phyloP scores from a whole-genome alignment of 2,888 invertebrate genomes.

The Petrolisthes manimaculis region DNA sequence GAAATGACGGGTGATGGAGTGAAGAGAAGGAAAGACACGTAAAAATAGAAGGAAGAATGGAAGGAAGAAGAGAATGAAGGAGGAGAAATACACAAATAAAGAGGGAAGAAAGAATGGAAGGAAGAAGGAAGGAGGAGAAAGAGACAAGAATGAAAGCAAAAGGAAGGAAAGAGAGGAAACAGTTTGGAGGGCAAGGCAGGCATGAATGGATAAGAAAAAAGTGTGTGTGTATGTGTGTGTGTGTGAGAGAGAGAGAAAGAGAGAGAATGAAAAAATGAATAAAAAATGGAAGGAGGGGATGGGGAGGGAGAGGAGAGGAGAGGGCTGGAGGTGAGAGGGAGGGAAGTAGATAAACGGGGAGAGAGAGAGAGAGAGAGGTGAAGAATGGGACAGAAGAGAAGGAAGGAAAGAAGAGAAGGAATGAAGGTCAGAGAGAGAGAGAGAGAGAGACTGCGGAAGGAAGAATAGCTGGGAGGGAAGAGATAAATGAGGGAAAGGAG shows the following conservation, averaged over 20 bases:
- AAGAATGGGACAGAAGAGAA: neutral
- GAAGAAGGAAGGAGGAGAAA: neutral
- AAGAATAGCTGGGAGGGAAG: no score
- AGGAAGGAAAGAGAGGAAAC: neutral
- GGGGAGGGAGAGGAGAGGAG: neutral
- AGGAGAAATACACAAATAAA: neutral
- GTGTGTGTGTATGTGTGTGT: neutral
- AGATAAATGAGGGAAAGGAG: no score
- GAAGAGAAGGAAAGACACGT: neutral
- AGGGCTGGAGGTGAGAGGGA: neutral
- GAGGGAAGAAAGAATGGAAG: neutral
- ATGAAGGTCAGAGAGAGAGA: no score
- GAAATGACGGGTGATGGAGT: neutral
- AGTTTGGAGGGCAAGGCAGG: neutral
- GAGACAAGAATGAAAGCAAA: no score
- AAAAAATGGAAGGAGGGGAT: neutral
- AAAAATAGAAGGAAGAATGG: neutral
- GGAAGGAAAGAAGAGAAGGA: no score
- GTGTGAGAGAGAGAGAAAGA: neutral
- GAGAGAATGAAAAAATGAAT: neutral
- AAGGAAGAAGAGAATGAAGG: neutral
- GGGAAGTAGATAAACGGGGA: neutral
- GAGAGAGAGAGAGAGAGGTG: no score
- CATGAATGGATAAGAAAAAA: neutral
- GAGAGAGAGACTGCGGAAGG: no score